A percentile compares a stretch with the other conserved stretches of the same genome.
Evolutionary conservation across 2,113 vertebrate genomes (phyloP).

Genomic region (Bambusicola thoracicus): DNA sequence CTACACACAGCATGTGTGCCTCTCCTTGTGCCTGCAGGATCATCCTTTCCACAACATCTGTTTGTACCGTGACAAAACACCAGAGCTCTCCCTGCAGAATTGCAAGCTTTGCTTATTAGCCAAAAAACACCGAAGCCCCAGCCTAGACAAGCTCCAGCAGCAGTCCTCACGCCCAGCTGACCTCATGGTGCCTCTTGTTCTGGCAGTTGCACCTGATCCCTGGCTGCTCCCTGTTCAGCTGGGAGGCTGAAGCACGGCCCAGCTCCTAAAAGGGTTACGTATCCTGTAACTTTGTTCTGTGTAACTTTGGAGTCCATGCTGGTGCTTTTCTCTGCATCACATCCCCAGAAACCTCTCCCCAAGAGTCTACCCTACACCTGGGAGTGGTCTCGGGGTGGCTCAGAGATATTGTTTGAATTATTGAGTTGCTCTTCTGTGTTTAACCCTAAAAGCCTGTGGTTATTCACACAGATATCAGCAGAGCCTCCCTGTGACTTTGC

Average conservation of each 20-base stretch:
- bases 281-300: background rate
- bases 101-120: background rate
- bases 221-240: background rate
- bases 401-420: no score
- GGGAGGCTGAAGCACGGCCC: slow-evolving; percentile 29
- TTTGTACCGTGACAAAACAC: background rate
- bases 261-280: background rate
- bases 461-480: no score
- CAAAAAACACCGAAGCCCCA: background rate
- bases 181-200: background rate
- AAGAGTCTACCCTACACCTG: no score
- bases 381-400: no score
- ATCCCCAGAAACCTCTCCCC: no score
- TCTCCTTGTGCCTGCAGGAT: background rate
- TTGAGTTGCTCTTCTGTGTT: no score
- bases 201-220: slow-evolving; percentile 23
- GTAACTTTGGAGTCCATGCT: background rate
- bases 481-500: no score
- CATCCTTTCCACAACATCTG: slow-evolving; percentile 11
- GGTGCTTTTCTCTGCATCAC: background rate
- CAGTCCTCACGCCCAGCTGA: slow-evolving; percentile 15
- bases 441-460: no score
- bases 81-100: background rate
- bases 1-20: background rate
- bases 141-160: background rate